Evolutionary conservation across 2,113 vertebrate genomes (phyloP), one percentile per base, ranked within the genome.

Genomic region (Silurus meridionalis): DNA sequence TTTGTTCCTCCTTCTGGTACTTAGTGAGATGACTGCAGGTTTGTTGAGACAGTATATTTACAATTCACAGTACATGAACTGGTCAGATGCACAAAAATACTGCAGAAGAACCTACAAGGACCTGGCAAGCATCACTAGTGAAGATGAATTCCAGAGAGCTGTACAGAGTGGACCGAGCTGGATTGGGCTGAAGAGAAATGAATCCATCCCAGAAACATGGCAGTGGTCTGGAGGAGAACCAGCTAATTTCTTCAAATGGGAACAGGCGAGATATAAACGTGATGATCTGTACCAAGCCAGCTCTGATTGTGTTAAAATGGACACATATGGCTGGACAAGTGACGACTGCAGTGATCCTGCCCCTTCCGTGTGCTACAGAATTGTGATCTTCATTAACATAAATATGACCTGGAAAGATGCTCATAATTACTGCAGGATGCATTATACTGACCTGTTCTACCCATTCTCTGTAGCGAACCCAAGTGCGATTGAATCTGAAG

Each of bases 371-470:
- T 83, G 88, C 17, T 64, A 55, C 8, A 57, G 28, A 23, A 48
- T 3, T 11, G 52, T 84, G 1, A 25, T 84, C 4, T 69, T 88
- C 53, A 71, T 88, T 3, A 71, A 87, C 4, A 13, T 82, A n/a
- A 88, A 74, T 48, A 83, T 2, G 66, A 88, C 87, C 19, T 90
- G 82, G 89, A 85, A 83, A 15, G 89, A 87, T 28, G 86, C 86
- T n/a, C 53, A 64, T 5, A 11, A 58, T 19, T 80, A 74, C 15
- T 89, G 88, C 64, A 82, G 79, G 55, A 48, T 3, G 37, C 15
- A 83, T 63, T 25, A 88, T 78, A 86, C 4, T 28, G 57, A 48
- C 23, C 82, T 88, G 57, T 63, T 57, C 23, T 50, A 53, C 25
- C 6, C 84, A 23, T 6, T 1, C 14, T 17, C 37, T 37, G 6